Evolutionary conservation across 2,113 vertebrate species (phyloP).

Genomic region (Procavia capensis): DNA sequence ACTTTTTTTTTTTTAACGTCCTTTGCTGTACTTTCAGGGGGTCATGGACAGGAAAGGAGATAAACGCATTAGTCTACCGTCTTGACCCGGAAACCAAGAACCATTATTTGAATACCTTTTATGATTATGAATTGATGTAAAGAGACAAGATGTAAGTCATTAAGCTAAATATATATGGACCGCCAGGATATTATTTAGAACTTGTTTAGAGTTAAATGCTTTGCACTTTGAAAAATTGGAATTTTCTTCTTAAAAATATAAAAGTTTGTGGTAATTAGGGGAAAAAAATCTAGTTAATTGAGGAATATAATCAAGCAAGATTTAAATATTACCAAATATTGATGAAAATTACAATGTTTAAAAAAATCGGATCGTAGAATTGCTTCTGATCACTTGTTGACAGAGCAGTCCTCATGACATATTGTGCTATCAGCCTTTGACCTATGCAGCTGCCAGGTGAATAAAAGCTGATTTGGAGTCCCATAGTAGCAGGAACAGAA

Average conservation of each 20-base stretch:
- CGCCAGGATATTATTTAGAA: neutral
- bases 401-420: neutral
- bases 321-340: slow-evolving; percentile 37
- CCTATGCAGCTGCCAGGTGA: slow-evolving; percentile 76
- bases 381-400: slow-evolving; percentile 39
- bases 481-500: slow-evolving; percentile 77
- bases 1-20: neutral
- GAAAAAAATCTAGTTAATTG: neutral
- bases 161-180: neutral
- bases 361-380: slow-evolving; percentile 15
- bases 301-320: neutral
- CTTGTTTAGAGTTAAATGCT: neutral
- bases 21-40: neutral
- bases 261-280: neutral
- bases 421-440: slow-evolving; percentile 62
- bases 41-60: neutral
- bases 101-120: neutral
- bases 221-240: slow-evolving; percentile 39
- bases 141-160: neutral
- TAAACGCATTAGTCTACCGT: accelerated
- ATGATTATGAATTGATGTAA: neutral
- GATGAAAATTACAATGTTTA: neutral
- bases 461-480: slow-evolving; percentile 74
- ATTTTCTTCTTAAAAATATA: slow-evolving; percentile 30
- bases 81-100: neutral